A percentile compares a stretch with the other conserved stretches of the same genome.
Conservation (phyloP, 1,140 invertebrate species). For the Bombus superbus region DNA sequence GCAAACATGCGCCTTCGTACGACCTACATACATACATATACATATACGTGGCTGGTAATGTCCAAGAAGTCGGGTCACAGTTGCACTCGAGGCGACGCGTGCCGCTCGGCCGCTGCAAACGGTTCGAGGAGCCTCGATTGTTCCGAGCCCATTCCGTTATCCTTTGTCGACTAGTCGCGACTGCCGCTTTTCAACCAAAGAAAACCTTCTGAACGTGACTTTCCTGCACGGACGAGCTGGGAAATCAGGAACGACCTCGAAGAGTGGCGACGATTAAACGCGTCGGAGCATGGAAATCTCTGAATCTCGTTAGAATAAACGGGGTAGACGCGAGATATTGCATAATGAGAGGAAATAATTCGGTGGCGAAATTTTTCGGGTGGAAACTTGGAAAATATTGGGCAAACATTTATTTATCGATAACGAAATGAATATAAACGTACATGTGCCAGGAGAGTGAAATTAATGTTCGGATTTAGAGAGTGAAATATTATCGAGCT, state of each 20-base stretch:
- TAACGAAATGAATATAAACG: too few relatives aligned
- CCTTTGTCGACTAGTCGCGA: neutral
- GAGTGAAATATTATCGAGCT: too few relatives aligned
- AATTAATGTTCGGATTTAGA: too few relatives aligned
- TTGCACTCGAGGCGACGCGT: constrained; percentile 29
- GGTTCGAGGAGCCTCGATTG: constrained; percentile 33
- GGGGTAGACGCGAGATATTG: neutral
- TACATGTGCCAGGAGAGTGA: too few relatives aligned
- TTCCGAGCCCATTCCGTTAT: constrained; percentile 5
- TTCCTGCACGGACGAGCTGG: neutral
- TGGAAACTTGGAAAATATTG: too few relatives aligned
- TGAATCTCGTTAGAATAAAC: neutral
- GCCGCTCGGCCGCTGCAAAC: neutral
- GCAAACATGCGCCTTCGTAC: constrained; percentile 6
- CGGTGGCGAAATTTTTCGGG: too few relatives aligned
- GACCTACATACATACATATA: constrained; percentile 22
- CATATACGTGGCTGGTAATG: neutral
- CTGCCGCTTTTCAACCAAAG: neutral
- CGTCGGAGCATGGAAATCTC: neutral
- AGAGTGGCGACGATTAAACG: neutral
- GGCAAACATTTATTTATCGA: too few relatives aligned
- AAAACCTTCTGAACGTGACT: neutral
- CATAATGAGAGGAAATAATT: neutral
- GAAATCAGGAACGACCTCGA: neutral
- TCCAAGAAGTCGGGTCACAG: constrained; percentile 32